These are phyloP conservation scores for Scolopax mira DNA, from an alignment of 2,113 vertebrate genomes.

Conservation along the genomic window DNA sequence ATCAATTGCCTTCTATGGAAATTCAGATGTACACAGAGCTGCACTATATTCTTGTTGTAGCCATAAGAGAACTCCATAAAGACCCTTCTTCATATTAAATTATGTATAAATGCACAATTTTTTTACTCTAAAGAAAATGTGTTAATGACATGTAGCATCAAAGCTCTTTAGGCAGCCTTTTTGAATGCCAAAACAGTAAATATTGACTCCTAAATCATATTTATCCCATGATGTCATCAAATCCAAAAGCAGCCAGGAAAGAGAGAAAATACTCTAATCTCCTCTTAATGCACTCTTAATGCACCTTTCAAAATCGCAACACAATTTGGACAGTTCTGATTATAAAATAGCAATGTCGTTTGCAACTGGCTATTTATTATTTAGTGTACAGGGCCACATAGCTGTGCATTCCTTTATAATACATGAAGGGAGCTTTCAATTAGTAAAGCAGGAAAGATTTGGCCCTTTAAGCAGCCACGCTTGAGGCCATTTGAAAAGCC, in stretches of 20 bases:
- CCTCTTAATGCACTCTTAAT: neutral
- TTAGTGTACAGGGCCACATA: conserved; percentile 25
- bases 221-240: neutral
- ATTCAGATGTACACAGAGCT: neutral
- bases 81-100: conserved; percentile 3
- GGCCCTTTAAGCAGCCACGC: neutral
- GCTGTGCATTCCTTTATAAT: conserved; percentile 30
- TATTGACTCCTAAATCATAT: neutral
- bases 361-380: conserved; percentile 48
- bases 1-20: neutral
- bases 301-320: neutral
- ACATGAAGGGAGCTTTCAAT: conserved; percentile 41
- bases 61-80: neutral
- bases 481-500: neutral
- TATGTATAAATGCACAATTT: neutral
- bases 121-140: neutral
- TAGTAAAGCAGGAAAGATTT: neutral
- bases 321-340: neutral
- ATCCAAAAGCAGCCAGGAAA: neutral
- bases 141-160: neutral
- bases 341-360: neutral
- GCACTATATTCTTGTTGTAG: neutral
- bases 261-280: neutral
- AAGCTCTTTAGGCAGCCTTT: conserved; percentile 1
- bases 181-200: neutral